Conservation (phyloP, 2,113 vertebrate species). For the Bubo bubo region DNA sequence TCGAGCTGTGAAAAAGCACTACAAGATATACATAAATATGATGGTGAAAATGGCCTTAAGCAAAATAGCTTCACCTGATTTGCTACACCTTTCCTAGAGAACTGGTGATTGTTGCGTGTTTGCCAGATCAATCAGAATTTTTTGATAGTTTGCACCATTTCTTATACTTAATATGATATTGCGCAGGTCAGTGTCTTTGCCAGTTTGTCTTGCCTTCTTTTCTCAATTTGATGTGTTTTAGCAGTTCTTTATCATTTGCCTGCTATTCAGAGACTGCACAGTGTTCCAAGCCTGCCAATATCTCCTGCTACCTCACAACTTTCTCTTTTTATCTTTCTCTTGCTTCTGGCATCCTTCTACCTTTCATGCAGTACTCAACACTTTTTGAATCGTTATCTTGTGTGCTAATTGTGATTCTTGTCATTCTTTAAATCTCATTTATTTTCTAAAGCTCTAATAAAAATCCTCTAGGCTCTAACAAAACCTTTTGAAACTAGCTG, state of each 20-base stretch:
- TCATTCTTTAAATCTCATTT: not conserved
- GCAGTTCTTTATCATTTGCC: not conserved
- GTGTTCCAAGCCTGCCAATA: not conserved
- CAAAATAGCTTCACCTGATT: not conserved
- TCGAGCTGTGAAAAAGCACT: not conserved
- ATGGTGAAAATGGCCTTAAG: not conserved
- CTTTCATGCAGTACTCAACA: not conserved
- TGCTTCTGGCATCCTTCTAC: constrained; percentile 9
- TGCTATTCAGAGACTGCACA: not conserved
- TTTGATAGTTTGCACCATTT: not conserved
- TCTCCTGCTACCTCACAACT: not conserved
- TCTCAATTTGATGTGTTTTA: not conserved
- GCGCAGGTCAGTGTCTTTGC: not conserved
- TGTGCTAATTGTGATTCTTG: not conserved
- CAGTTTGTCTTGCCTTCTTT: not conserved
- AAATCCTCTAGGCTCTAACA: not conserved
- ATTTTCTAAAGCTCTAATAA: not conserved
- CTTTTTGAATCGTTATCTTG: not conserved
- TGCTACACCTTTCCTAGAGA: not conserved
- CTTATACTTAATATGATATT: not conserved
- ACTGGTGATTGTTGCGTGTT: not conserved
- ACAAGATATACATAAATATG: not conserved
- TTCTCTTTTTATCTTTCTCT: constrained; percentile 5
- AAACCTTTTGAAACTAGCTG: not conserved
- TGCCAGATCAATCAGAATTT: not conserved